Percentiles rank a stretch among this genome's conserved stretches.
Evolutionary conservation across 2,888 invertebrate genomes (phyloP).

Genomic region (Amphipoea lucens): DNA sequence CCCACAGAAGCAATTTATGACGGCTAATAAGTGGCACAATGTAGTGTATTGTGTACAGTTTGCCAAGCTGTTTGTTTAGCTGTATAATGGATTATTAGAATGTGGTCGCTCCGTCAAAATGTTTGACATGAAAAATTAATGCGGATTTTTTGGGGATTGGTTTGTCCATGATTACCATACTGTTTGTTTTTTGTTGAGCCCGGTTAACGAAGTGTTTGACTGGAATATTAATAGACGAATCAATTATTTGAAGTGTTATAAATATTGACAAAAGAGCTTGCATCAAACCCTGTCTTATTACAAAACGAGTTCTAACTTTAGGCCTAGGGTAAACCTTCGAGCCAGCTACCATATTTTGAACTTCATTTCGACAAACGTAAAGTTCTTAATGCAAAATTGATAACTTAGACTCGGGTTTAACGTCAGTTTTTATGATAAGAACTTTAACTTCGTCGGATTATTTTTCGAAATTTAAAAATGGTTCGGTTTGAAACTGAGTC

Average conservation of each 20-base stretch:
- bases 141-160: slow-evolving; percentile 16
- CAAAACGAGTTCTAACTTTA: too few species aligned
- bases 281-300: neutral
- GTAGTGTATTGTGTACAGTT: slow-evolving; percentile 67
- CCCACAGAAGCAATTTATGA: slow-evolving; percentile 81
- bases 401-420: too few species aligned
- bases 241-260: neutral
- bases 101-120: slow-evolving; percentile 51
- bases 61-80: slow-evolving; percentile 75
- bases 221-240: slow-evolving; percentile 1
- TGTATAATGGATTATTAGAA: slow-evolving; percentile 67
- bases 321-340: too few species aligned
- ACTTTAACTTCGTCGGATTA: too few species aligned
- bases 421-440: too few species aligned
- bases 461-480: too few species aligned
- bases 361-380: too few species aligned
- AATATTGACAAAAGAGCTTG: neutral
- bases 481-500: too few species aligned
- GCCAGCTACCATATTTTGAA: too few species aligned
- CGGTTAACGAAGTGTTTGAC: neutral
- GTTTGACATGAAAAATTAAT: slow-evolving; percentile 51
- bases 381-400: too few species aligned
- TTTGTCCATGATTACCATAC: slow-evolving; percentile 9
- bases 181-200: slow-evolving; percentile 15
- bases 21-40: slow-evolving; percentile 74